Conservation (phyloP, 2,113 vertebrate species). For the Dolichallabes microphthalmus region DNA sequence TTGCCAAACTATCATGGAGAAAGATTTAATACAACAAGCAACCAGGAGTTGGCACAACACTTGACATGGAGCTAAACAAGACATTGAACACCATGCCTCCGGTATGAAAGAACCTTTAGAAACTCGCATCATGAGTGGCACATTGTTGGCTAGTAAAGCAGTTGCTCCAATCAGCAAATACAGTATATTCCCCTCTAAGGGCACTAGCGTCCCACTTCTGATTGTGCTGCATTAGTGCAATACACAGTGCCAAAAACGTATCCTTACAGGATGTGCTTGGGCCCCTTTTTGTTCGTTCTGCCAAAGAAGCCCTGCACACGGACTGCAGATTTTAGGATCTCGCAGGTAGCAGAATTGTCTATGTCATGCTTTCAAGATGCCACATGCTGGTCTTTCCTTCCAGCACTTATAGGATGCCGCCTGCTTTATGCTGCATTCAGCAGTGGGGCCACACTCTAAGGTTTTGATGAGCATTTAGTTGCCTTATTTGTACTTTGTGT, state of each 20-base stretch:
- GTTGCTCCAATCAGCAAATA: neutral
- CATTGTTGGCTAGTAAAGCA: neutral
- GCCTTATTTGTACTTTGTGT: neutral
- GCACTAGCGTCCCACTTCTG: neutral
- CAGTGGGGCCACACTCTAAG: neutral
- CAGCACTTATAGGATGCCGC: neutral
- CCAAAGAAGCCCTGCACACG: neutral
- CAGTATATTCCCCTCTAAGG: neutral
- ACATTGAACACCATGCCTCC: neutral
- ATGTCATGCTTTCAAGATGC: neutral
- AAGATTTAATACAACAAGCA: neutral
- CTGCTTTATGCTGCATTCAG: neutral
- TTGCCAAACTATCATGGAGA: neutral
- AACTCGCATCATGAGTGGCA: neutral
- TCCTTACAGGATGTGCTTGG: neutral
- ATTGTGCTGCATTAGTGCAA: neutral
- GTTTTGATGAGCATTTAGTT: neutral
- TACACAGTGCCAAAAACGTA: neutral
- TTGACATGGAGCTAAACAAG: neutral
- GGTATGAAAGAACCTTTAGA: neutral
- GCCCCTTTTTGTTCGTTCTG: neutral
- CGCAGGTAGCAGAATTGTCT: neutral
- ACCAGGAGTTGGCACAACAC: neutral
- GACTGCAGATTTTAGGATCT: neutral
- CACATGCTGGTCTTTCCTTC: neutral